A percentile compares a stretch with the other conserved stretches of the same genome.
These are phyloP conservation scores for Coilia nasus DNA, from an alignment of 2,797 vertebrate genomes.

Conservation along the genomic window DNA sequence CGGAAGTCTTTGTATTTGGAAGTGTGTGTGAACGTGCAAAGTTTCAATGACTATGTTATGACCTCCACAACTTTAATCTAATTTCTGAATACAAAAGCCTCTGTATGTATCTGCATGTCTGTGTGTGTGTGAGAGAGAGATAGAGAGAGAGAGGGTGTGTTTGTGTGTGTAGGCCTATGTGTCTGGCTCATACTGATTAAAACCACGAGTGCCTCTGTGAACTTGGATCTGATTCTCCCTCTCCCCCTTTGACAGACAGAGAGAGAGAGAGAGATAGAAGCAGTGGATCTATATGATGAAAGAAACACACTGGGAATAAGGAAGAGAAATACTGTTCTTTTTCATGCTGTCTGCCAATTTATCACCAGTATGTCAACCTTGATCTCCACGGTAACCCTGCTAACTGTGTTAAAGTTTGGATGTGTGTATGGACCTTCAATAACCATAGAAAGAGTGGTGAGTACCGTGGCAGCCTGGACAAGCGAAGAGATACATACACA, in stretches of 20 bases:
- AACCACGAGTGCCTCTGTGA: constrained; percentile 41
- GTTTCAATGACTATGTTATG: constrained; percentile 23
- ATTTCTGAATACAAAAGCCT: constrained; percentile 48
- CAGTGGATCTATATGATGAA: neutral
- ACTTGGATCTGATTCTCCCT: constrained; percentile 22
- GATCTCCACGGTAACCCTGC: neutral
- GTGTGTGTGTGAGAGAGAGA: neutral
- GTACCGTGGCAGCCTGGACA: neutral
- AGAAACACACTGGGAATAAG: neutral
- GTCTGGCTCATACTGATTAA: constrained; percentile 34
- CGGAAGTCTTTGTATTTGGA: neutral
- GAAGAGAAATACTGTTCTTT: neutral
- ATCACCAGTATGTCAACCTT: neutral
- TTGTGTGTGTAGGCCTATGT: neutral
- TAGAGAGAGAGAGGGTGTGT: neutral
- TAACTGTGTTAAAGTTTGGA: neutral
- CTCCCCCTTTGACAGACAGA: neutral
- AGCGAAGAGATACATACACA: neutral
- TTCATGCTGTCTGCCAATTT: neutral
- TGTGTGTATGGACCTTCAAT: neutral
- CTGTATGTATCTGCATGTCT: constrained; percentile 30
- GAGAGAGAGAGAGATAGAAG: neutral
- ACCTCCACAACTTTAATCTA: constrained; percentile 41
- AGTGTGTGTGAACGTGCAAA: neutral
- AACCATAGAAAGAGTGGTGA: neutral